These are phyloP conservation scores for Morone chrysops DNA, from an alignment of 2,113 vertebrate species.

Conservation along the genomic window DNA sequence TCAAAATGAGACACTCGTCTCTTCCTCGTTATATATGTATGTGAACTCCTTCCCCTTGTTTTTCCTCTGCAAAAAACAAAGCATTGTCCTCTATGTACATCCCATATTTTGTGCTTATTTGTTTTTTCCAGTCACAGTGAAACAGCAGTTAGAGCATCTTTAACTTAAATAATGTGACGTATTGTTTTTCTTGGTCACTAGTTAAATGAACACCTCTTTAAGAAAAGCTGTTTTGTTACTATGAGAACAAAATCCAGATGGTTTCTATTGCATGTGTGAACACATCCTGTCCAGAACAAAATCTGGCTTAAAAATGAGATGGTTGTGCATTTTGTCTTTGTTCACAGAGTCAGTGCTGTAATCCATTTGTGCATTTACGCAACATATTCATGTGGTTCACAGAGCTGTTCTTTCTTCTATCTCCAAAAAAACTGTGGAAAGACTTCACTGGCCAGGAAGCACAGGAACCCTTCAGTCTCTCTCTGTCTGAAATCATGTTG, in stretches of 20 bases:
- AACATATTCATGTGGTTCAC: conserved; percentile 4
- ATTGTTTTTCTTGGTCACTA: too few relatives aligned
- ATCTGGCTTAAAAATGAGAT: neutral
- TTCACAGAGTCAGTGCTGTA: neutral
- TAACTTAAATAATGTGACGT: too few relatives aligned
- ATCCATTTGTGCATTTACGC: neutral
- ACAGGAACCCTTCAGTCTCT: neutral
- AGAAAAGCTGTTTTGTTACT: conserved; percentile 5
- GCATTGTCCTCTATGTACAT: neutral
- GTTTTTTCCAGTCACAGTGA: too few relatives aligned
- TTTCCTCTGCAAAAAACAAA: neutral
- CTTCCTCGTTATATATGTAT: neutral
- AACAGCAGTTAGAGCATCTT: too few relatives aligned
- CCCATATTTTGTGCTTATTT: neutral
- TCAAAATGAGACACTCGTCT: neutral
- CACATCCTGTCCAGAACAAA: neutral
- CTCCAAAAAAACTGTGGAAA: conserved; percentile 5
- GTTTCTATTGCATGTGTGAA: neutral
- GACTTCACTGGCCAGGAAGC: neutral
- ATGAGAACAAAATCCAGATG: conserved; percentile 27
- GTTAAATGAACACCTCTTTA: neutral
- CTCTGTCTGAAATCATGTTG: neutral
- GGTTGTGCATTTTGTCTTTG: neutral
- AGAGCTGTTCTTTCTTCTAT: neutral
- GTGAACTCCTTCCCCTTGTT: too few relatives aligned